Conservation (phyloP, 2,797 vertebrate genomes). For the Macropus fuliginosus region DNA sequence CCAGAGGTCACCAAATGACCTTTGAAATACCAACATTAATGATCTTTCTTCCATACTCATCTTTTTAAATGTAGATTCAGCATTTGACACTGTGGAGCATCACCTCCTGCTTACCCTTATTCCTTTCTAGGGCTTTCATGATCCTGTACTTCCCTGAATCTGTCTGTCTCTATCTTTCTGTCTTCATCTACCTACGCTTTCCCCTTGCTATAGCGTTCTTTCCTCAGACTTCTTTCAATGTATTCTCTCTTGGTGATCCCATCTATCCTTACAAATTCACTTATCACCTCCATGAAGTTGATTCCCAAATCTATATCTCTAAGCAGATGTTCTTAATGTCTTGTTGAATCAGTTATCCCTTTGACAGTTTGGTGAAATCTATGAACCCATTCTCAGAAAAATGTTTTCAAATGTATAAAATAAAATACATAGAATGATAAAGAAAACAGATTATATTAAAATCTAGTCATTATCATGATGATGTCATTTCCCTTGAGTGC, state of each 20-base stretch:
- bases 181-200: not conserved
- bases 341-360: not conserved
- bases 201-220: not conserved
- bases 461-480: not conserved
- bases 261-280: not conserved
- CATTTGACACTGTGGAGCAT: not conserved
- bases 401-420: not conserved
- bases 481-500: not conserved
- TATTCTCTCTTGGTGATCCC: not conserved
- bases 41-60: not conserved
- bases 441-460: not conserved
- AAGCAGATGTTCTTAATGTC: not conserved
- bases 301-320: not conserved
- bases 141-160: not conserved
- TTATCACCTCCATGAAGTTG: not conserved
- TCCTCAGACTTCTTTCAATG: not conserved
- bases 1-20: not conserved
- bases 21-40: not conserved
- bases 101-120: too few species aligned
- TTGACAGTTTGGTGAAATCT: not conserved
- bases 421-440: not conserved
- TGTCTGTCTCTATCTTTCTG: not conserved
- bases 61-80: not conserved
- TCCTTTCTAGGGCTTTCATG: not conserved
- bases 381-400: not conserved